These are phyloP conservation scores for Drosophila hydei DNA, from an alignment of 1,140 invertebrate species.

Conservation along the genomic window DNA sequence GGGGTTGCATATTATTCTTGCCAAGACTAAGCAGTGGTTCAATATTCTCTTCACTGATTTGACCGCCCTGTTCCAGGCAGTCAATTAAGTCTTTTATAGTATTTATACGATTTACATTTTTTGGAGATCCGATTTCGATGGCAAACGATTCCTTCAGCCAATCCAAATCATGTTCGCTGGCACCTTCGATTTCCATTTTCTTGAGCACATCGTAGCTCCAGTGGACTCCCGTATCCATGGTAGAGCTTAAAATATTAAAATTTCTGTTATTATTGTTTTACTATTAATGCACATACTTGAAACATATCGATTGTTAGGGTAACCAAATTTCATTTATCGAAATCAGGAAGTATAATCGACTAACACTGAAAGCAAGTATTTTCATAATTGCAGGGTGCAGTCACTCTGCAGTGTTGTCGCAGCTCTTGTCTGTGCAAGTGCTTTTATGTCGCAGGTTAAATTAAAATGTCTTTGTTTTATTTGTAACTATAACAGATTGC, in stretches of 20 bases:
- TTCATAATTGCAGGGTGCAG: background rate
- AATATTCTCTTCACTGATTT: slow-evolving; percentile 57
- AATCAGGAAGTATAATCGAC: background rate
- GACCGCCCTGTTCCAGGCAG: slow-evolving; percentile 62
- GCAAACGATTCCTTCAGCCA: slow-evolving; percentile 50
- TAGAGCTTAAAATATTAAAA: background rate
- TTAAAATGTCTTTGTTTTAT: slow-evolving; percentile 52
- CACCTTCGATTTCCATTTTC: slow-evolving; percentile 36
- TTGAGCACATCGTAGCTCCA: slow-evolving; percentile 69
- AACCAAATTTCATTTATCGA: background rate
- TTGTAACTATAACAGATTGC: slow-evolving; percentile 37
- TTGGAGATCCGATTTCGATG: slow-evolving; percentile 51
- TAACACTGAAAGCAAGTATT: slow-evolving; percentile 8
- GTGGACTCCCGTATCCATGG: slow-evolving; percentile 18
- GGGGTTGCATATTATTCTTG: slow-evolving; percentile 5
- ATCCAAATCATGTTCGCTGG: slow-evolving; percentile 28
- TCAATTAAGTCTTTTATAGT: slow-evolving; percentile 60
- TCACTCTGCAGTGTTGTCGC: slow-evolving; percentile 44
- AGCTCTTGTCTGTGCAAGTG: slow-evolving; percentile 49
- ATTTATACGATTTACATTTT: slow-evolving; percentile 48
- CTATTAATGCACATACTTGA: background rate
- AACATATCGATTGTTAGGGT: background rate
- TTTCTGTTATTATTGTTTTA: too few relatives aligned
- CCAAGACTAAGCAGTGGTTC: slow-evolving; percentile 36
- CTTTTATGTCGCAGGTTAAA: slow-evolving; percentile 37